phyloP scores from a whole-genome alignment of 2,797 vertebrate genomes.

The Zalophus californianus region DNA sequence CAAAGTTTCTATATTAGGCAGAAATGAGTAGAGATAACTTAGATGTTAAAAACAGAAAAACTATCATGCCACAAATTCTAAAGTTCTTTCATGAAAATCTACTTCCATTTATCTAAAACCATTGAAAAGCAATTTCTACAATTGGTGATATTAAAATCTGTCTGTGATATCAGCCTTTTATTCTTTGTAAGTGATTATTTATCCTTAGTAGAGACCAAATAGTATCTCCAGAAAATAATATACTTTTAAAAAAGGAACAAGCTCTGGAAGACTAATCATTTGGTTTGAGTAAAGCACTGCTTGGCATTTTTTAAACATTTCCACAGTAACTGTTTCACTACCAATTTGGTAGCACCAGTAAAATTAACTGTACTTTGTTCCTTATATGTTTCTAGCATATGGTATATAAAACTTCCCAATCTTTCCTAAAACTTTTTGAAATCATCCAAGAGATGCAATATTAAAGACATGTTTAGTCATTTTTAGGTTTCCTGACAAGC shows the following conservation, averaged over 20 bases:
- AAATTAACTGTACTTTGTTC: slow-evolving; percentile 49
- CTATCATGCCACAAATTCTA: slow-evolving; percentile 57
- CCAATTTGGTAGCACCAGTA: slow-evolving; percentile 41
- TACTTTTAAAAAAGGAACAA: slow-evolving; percentile 54
- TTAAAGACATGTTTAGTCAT: slow-evolving; percentile 53
- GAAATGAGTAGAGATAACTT: slow-evolving; percentile 48
- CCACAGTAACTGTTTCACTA: slow-evolving; percentile 55
- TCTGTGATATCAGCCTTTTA: slow-evolving; percentile 12
- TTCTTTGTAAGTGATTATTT: slow-evolving; percentile 39
- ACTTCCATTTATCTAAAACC: slow-evolving; percentile 22
- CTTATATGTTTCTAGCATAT: slow-evolving; percentile 33
- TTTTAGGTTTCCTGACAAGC: slow-evolving; percentile 68
- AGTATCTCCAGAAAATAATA: slow-evolving; percentile 36
- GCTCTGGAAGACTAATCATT: slow-evolving; percentile 42
- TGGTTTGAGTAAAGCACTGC: slow-evolving; percentile 24
- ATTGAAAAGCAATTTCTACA: slow-evolving; percentile 25
- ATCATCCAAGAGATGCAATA: slow-evolving; percentile 32
- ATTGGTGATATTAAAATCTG: slow-evolving; percentile 28
- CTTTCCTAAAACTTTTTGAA: slow-evolving; percentile 48
- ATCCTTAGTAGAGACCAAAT: slow-evolving; percentile 50
- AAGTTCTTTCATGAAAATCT: slow-evolving; percentile 69
- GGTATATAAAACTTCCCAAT: background rate
- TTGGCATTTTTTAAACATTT: slow-evolving; percentile 54
- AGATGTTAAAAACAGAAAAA: slow-evolving; percentile 67
- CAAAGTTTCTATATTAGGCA: slow-evolving; percentile 61